These are phyloP conservation scores for Alauda arvensis DNA, from an alignment of 2,797 vertebrate species.

Conservation along the genomic window DNA sequence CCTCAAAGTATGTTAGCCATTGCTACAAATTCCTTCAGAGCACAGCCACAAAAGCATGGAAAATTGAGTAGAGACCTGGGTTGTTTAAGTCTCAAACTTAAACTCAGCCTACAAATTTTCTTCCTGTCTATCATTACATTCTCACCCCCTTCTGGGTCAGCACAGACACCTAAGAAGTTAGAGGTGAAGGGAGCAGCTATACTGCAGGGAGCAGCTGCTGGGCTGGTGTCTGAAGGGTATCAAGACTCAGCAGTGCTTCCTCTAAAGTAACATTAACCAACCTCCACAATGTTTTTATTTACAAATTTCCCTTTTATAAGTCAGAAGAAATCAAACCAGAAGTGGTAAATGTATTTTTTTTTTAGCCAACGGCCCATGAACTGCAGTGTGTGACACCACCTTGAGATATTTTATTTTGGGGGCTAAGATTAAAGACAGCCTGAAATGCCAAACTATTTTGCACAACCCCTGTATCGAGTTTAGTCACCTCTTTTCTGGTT, in stretches of 20 bases:
- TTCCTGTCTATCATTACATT: background rate
- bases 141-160: background rate
- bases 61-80: background rate
- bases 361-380: background rate
- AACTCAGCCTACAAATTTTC: background rate
- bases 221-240: background rate
- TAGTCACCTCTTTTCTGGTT: constrained; percentile 77
- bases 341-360: background rate
- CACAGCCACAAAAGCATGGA: background rate
- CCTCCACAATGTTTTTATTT: background rate
- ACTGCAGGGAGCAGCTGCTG: background rate
- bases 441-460: background rate
- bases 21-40: background rate
- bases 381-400: background rate
- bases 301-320: background rate
- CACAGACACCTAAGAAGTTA: background rate
- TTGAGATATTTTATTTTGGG: background rate
- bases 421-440: background rate
- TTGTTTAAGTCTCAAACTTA: background rate
- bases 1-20: background rate
- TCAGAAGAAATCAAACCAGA: background rate
- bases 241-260: background rate
- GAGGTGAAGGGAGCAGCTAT: accelerated
- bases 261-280: background rate
- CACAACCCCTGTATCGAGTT: background rate